These are phyloP conservation scores for Halesus radiatus DNA, from an alignment of 1,140 invertebrate species.

Conservation along the genomic window DNA sequence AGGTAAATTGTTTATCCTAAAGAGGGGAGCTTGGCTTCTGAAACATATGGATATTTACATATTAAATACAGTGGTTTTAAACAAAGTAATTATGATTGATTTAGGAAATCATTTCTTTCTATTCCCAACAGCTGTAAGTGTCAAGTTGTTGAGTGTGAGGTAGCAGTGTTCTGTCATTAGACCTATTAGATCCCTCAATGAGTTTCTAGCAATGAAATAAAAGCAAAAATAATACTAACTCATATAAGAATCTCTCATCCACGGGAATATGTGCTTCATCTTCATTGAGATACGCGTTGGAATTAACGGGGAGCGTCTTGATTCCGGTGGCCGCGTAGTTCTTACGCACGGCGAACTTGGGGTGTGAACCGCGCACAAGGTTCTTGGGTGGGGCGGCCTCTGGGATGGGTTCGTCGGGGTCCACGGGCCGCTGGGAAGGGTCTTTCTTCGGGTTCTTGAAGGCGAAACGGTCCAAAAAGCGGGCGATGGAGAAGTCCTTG, in stretches of 20 bases:
- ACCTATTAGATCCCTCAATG: too few species aligned
- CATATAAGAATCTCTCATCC: constrained; percentile 86
- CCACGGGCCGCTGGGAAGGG: constrained; percentile 58
- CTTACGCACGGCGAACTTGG: constrained; percentile 73
- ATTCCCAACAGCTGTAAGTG: too few species aligned
- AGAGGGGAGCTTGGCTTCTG: too few species aligned
- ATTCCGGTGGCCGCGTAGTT: constrained; percentile 76
- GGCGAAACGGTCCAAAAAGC: constrained; percentile 95
- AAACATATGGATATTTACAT: too few species aligned
- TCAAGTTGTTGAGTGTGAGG: too few species aligned
- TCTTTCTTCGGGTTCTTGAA: constrained; percentile 95
- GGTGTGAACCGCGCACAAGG: constrained; percentile 66
- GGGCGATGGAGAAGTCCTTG: constrained; percentile 89
- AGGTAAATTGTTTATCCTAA: too few species aligned
- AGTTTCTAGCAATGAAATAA: too few species aligned
- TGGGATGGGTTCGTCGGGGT: constrained; percentile 37
- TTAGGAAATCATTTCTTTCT: too few species aligned
- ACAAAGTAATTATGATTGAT: too few species aligned
- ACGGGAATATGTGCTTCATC: constrained; percentile 80
- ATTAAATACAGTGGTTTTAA: too few species aligned
- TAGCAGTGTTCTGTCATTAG: too few species aligned
- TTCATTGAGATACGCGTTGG: constrained; percentile 78
- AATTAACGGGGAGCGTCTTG: constrained; percentile 76
- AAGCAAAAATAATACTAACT: constrained; percentile 68
- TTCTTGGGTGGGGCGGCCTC: constrained; percentile 58